Percentiles rank a stretch among this genome's conserved stretches.
Evolutionary conservation across 2,888 invertebrate genomes (phyloP).

Genomic region (Rhabditoides inermis): DNA sequence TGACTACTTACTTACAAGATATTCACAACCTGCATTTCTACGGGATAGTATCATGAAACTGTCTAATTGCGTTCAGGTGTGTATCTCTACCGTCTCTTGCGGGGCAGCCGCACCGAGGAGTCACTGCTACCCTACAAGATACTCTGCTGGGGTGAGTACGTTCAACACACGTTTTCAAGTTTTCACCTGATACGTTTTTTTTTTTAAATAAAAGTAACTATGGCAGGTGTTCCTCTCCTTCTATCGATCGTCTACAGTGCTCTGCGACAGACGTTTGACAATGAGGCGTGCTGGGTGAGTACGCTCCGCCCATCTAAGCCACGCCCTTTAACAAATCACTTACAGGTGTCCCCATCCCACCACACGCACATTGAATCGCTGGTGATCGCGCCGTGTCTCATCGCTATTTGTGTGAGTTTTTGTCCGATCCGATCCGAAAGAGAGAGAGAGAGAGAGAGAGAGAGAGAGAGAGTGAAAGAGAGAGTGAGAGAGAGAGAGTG

Average conservation of each 20-base stretch:
- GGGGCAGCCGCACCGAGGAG: slow-evolving; percentile 55
- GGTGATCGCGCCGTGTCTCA: slow-evolving; percentile 53
- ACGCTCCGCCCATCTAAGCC: neutral
- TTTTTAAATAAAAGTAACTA: no score
- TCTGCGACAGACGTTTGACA: slow-evolving; percentile 45
- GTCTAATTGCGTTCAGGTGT: no score
- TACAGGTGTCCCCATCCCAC: slow-evolving; percentile 21
- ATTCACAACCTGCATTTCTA: no score
- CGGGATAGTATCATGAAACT: no score
- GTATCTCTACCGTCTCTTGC: slow-evolving; percentile 57
- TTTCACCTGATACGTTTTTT: no score
- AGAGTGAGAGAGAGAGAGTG: no score
- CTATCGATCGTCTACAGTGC: slow-evolving; percentile 46
- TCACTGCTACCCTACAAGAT: slow-evolving; percentile 54
- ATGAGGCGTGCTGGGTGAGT: slow-evolving; percentile 44
- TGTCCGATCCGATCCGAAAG: no score
- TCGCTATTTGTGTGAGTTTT: slow-evolving; percentile 51
- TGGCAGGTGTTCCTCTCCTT: slow-evolving; percentile 18
- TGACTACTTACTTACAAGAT: no score
- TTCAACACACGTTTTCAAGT: no score
- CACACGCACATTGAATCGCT: slow-evolving; percentile 52
- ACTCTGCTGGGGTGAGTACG: slow-evolving; percentile 57
- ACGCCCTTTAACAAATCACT: neutral
- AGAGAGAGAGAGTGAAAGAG: no score
- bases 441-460: no score